Evolutionary conservation across 2,113 vertebrate species (phyloP), one percentile per base, ranked within the genome.

Genomic region (Budorcas taxicolor): DNA sequence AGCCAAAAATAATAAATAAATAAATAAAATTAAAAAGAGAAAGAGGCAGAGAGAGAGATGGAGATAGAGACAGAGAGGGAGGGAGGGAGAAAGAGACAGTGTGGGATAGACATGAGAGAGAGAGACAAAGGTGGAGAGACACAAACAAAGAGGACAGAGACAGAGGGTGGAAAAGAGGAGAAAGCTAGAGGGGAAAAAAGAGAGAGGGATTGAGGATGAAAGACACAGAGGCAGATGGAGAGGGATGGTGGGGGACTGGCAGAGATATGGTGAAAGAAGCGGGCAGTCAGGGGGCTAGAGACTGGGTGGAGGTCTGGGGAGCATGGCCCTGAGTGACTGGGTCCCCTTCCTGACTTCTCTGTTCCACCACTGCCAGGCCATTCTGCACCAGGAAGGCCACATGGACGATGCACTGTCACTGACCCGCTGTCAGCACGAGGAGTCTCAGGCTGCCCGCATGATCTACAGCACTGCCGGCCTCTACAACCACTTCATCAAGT

Each of bases 341-440:
- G 2, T 8, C 57, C 23, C n/a, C 43, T 14, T 29, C 74, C 90
- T 67, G 71, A 93, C n/a, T 9, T 74, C 36, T 36, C 23, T 45
- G 43, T 29, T 45, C 53, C 3, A 36, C 45, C 13, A 9, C 97
- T 31, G 71, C 7, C 97, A 99, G 99, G 99, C 99, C 88, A 99
- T 99, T 93, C 98, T 99, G 98, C 99, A 99, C 97, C 99, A 99
- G 97, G 99, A 99, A 94, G 99, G 99, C 67, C 99, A 99, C 92
- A 99, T 99, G 99, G 99, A 99, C 1, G 99, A 99, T 3, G 99
- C 99, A 0, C 97, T 99, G 27, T 99, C 99, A 0, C 98, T 99
- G 95, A 99, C 99, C 10, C 99, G 99, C 92, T 99, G 99, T 78
- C 99, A 99, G 93, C 99, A 98, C 1, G 99, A 99, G 95, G 99